Evolutionary conservation across 2,113 vertebrate species (phyloP).

Genomic region (Pelvicachromis taeniatus): DNA sequence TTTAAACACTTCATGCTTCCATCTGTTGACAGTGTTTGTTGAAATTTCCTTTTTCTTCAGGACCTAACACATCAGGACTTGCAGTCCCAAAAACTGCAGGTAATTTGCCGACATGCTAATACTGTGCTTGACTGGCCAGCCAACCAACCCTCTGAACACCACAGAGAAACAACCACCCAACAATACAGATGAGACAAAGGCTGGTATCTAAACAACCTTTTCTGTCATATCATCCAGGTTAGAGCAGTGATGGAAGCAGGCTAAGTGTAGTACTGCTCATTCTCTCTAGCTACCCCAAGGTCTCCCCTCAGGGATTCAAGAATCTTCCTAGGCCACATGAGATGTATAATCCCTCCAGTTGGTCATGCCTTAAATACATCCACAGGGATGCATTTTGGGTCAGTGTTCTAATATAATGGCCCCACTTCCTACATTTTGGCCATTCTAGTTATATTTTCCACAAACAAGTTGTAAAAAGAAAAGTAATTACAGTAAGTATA

Average conservation of each 20-base stretch:
- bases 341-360: background rate
- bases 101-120: background rate
- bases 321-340: background rate
- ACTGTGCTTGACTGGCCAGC: background rate
- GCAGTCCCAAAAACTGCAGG: background rate
- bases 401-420: background rate
- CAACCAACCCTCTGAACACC: background rate
- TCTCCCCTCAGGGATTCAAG: background rate
- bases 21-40: background rate
- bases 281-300: background rate
- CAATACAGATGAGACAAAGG: background rate
- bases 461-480: background rate
- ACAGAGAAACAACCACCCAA: background rate
- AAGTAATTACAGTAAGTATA: background rate
- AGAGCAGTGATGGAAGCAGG: background rate
- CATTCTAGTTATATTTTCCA: background rate
- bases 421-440: background rate
- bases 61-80: background rate
- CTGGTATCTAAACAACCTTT: background rate
- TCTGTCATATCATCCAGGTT: background rate
- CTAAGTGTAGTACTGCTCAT: background rate
- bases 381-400: background rate
- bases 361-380: background rate
- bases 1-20: background rate
- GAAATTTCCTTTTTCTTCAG: background rate